Evolutionary conservation across 2,888 invertebrate genomes (phyloP), one percentile per base, ranked within the genome.

Genomic region (Andrena haemorrhoa): DNA sequence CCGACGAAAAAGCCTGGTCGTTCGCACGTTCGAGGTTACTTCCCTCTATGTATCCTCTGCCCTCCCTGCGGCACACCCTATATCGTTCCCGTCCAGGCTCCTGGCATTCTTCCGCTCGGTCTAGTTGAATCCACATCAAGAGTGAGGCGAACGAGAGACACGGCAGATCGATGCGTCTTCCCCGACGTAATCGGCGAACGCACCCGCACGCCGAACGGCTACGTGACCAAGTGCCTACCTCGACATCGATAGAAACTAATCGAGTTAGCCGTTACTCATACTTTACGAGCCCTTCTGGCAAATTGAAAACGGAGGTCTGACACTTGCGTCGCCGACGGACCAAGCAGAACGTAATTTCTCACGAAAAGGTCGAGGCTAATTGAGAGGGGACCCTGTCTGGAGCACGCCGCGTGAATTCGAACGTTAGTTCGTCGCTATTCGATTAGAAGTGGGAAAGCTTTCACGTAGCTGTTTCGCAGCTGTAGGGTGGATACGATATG

Each of bases 121-220:
- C 60, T 69, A 47, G 35, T 63, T 71, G 58, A 20, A 61, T 68
- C 71, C 33, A 73, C 66, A 53, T 84, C 35, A 23, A 20, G 20
- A 7, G 47, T 26, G 60, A 56, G 35, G 35, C 64, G 56, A 71
- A 79, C 72, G 69, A 41, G 61, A 35, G 41, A 58, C 29, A 12
- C 56, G 23, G 23, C 23, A 53, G 61, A 75, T 81, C 76, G 86
- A 84, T 82, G 86, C 79, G 65, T 68, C 75, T 82, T 79, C 76
- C 53, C 71, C 66, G 71, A 75, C 76, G 85, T 89, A 89, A 90
- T 88, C 82, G 88, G 71, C 78, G 81, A 85, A 83, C 87, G 85
- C 74, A 75, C 65, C 23, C 64, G 47, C 49, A 56, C n/a, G 29
- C 20, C 26, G 53, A 29, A 73, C 66, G 51, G 70, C 49, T 86